Conservation (phyloP, 2,113 vertebrate species). For the Hiodon alosoides region DNA sequence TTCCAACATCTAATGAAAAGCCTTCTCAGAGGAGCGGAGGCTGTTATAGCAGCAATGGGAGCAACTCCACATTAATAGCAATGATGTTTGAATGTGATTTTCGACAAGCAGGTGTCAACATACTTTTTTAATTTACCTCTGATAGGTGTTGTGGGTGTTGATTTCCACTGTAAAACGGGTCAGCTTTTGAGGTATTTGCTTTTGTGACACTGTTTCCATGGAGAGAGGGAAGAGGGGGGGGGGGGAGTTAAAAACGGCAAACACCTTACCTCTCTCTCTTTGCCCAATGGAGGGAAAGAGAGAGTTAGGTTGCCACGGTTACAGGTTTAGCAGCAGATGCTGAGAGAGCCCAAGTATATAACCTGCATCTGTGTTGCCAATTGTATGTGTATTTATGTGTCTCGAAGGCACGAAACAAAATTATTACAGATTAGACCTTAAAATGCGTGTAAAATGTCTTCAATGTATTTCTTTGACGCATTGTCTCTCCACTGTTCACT, state of each 20-base stretch:
- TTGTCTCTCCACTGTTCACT: neutral
- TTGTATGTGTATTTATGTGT: constrained; percentile 37
- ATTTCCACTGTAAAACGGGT: too few species aligned
- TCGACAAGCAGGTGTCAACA: too few species aligned
- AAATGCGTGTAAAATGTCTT: neutral
- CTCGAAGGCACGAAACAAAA: neutral
- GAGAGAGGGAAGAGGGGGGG: neutral
- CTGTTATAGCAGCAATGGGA: too few species aligned
- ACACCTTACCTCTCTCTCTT: constrained; percentile 9
- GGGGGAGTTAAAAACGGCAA: neutral
- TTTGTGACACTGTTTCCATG: neutral
- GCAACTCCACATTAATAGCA: too few species aligned
- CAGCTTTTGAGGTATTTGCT: neutral
- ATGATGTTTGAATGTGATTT: too few species aligned
- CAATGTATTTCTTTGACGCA: neutral
- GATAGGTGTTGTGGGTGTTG: too few species aligned
- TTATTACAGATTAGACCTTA: neutral
- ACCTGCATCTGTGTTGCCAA: constrained; percentile 48
- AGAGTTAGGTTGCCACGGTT: constrained; percentile 45
- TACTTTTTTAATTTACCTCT: too few species aligned
- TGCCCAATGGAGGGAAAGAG: neutral
- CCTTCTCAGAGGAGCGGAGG: too few species aligned
- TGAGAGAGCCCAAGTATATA: constrained; percentile 42
- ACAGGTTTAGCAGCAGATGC: constrained; percentile 50
- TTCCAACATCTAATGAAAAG: too few species aligned